Conservation (phyloP, 64 coral and sea anemone species). For the Trachythela sp. region DNA sequence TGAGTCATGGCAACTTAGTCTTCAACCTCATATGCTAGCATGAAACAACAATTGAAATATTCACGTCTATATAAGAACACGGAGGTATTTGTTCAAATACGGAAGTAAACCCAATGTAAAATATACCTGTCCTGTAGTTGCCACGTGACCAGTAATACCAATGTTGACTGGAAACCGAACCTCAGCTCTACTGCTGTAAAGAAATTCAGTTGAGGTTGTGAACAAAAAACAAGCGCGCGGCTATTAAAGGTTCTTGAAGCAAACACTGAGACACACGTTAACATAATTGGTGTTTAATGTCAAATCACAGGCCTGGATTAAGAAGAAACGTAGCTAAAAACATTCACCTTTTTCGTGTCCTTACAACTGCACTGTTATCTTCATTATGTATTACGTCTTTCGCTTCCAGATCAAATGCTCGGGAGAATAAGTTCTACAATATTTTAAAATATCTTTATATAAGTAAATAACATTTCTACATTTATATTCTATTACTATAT, state of each 20-base stretch:
- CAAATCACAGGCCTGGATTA: not conserved
- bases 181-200: slow-evolving; percentile 82
- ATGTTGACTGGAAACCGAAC: slow-evolving; percentile 93
- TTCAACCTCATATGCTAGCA: too few species aligned
- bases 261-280: not conserved
- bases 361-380: slow-evolving; percentile 72
- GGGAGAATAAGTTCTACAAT: slow-evolving; percentile 82
- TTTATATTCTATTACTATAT: too few species aligned
- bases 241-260: not conserved
- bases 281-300: not conserved
- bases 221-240: too few species aligned
- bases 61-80: too few species aligned
- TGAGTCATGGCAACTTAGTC: too few species aligned
- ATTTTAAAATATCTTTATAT: not conserved
- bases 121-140: slow-evolving; percentile 87
- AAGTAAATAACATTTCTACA: too few species aligned
- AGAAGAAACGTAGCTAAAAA: not conserved
- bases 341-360: not conserved
- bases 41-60: too few species aligned
- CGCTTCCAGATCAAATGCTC: slow-evolving; percentile 95
- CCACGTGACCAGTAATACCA: slow-evolving; percentile 97
- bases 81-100: too few species aligned
- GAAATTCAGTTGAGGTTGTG: not conserved
- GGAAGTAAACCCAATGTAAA: too few species aligned
- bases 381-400: slow-evolving; percentile 84